These are phyloP conservation scores for Cyrtodaria siliqua DNA, from an alignment of 2,888 invertebrate species.

Conservation along the genomic window DNA sequence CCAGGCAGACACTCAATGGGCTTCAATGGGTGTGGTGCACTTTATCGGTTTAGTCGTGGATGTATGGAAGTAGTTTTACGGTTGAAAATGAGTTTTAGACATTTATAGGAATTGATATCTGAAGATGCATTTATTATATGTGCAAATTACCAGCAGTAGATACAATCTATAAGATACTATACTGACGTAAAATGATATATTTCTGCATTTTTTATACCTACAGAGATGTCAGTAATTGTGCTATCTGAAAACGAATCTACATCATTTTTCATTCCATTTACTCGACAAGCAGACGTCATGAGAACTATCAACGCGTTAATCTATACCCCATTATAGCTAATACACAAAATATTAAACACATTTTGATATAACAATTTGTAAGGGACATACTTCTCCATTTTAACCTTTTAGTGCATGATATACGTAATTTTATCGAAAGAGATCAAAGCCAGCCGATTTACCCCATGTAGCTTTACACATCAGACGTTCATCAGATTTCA, in stretches of 20 bases:
- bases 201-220: background rate
- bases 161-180: background rate
- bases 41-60: too few relatives aligned
- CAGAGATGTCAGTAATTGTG: background rate
- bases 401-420: constrained; percentile 3
- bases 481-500: background rate
- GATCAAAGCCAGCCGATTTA: constrained; percentile 15
- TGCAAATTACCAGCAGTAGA: background rate
- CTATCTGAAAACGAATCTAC: constrained; percentile 1
- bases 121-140: background rate
- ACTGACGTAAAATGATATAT: background rate
- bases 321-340: constrained; percentile 14
- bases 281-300: constrained; percentile 3
- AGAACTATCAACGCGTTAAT: constrained; percentile 3
- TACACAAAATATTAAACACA: background rate
- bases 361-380: constrained; percentile 14
- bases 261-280: constrained; percentile 2
- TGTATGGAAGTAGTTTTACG: too few relatives aligned
- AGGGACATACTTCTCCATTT: constrained; percentile 6
- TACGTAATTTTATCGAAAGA: constrained; percentile 12
- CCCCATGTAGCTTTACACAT: constrained; percentile 4
- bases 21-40: too few relatives aligned
- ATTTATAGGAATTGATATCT: too few relatives aligned
- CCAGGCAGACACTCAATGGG: too few relatives aligned
- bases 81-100: too few relatives aligned